Conservation (phyloP, 2,888 invertebrate species). For the Acanthosoma haemorrhoidale region DNA sequence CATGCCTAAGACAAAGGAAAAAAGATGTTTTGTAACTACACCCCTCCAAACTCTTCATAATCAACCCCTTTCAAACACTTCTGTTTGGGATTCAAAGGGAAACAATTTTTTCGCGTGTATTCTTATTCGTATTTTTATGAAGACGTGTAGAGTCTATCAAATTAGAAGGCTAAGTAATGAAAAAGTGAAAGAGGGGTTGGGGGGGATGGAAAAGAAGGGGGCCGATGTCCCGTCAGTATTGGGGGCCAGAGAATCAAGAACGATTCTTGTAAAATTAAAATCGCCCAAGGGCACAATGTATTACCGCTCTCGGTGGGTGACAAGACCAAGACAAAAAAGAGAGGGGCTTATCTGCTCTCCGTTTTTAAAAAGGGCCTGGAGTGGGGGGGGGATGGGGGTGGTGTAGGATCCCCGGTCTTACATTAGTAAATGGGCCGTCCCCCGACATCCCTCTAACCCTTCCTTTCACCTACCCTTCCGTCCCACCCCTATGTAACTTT, state of each 20-base stretch:
- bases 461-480: constrained; percentile 31
- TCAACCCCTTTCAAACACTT: too few relatives aligned
- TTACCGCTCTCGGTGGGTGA: constrained; percentile 37
- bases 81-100: too few relatives aligned
- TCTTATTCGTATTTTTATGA: too few relatives aligned
- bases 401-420: constrained; percentile 34
- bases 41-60: too few relatives aligned
- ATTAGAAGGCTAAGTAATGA: background rate
- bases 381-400: constrained; percentile 28
- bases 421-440: constrained; percentile 38
- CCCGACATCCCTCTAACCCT: constrained; percentile 21
- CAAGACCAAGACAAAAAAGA: constrained; percentile 36
- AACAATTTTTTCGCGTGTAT: too few relatives aligned
- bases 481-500: constrained; percentile 32
- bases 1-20: too few relatives aligned
- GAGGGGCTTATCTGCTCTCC: constrained; percentile 37
- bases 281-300: constrained; percentile 39
- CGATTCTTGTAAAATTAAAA: constrained; percentile 42
- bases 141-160: too few relatives aligned
- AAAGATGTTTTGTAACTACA: too few relatives aligned
- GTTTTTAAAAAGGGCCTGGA: constrained; percentile 36
- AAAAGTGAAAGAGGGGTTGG: background rate
- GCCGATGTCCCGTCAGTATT: constrained; percentile 4
- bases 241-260: constrained; percentile 25
- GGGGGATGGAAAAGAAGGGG: background rate